Evolutionary conservation across 2,113 vertebrate species (phyloP), one percentile per base, ranked within the genome.

Genomic region (Heterotilapia buettikoferi): DNA sequence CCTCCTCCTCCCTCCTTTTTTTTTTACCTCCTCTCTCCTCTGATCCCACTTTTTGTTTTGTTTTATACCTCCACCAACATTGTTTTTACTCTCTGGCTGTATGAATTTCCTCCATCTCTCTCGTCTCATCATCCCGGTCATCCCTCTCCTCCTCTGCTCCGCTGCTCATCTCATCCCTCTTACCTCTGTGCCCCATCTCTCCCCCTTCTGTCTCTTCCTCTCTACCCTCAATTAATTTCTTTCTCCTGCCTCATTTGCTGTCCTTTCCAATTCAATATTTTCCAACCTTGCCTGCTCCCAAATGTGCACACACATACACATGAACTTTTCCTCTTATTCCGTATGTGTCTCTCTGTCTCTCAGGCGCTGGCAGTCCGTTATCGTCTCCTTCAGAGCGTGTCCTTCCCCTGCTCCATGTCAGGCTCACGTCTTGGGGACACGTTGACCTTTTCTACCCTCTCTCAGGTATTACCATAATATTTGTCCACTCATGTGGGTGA

Each of bases 211-310:
- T 90, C 90, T 92, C 86, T 86, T 85, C 80, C 86, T 93, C 90
- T 91, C 89, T 85, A 89, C 90, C 92, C 93, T 92, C 88, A 93
- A 94, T 96, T 95, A 94, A 95, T 95, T 94, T 92, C 91, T 92
- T 95, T 83, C 91, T 92, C 90, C 90, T 92, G 90, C 92, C 90
- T 93, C 93, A 95, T 95, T 93, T 94, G 86, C 93, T 88, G 87
- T 94, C 90, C 94, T 95, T 91, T 91, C 91, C 90, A 92, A 93
- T 93, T 94, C 92, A 91, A 91, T 92, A 87, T 91, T 89, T 94
- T 90, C 88, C 85, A 89, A 92, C 89, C 88, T 92, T 90, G 88
- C 83, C 86, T 84, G 43, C 80, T 95, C 90, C 59, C 85, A 87
- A 87, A 91, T 89, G 88, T 52, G 82, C 38, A 21, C 85, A 38